Percentiles rank a stretch among this genome's conserved stretches.
Evolutionary conservation across 2,113 vertebrate genomes (phyloP).

Genomic region (Cromileptes altivelis): DNA sequence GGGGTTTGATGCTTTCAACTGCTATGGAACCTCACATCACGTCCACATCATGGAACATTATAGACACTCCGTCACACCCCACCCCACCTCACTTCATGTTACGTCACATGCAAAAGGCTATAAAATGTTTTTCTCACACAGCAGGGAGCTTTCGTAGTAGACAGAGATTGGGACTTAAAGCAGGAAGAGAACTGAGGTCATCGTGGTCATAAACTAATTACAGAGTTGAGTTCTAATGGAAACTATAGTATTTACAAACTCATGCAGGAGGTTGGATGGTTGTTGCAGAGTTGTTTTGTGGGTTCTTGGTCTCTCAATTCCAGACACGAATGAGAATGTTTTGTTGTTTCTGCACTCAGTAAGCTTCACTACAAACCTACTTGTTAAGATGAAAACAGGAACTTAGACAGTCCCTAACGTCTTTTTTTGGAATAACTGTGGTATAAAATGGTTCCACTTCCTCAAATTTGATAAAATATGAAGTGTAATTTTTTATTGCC

Average conservation of each 20-base stretch:
- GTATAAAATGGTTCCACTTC: background rate
- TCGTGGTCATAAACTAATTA: background rate
- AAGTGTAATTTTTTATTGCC: background rate
- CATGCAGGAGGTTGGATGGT: background rate
- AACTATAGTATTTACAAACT: background rate
- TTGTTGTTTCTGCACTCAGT: no score
- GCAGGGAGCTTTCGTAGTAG: background rate
- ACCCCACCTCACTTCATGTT: background rate
- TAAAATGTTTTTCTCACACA: slow-evolving; percentile 8
- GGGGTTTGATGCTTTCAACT: slow-evolving; percentile 1
- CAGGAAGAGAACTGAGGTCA: background rate
- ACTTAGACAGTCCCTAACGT: background rate
- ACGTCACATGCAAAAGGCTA: background rate
- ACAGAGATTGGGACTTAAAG: background rate
- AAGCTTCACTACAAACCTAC: background rate
- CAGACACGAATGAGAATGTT: background rate
- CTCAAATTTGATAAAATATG: background rate
- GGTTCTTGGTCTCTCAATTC: background rate
- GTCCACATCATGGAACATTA: background rate
- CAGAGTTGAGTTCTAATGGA: background rate
- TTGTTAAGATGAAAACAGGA: background rate
- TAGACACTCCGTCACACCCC: background rate
- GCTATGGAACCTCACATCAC: background rate
- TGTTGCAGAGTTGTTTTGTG: background rate
- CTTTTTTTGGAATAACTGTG: background rate